These are phyloP conservation scores for Megalops cyprinoides DNA, from an alignment of 2,797 vertebrate species.

Conservation along the genomic window DNA sequence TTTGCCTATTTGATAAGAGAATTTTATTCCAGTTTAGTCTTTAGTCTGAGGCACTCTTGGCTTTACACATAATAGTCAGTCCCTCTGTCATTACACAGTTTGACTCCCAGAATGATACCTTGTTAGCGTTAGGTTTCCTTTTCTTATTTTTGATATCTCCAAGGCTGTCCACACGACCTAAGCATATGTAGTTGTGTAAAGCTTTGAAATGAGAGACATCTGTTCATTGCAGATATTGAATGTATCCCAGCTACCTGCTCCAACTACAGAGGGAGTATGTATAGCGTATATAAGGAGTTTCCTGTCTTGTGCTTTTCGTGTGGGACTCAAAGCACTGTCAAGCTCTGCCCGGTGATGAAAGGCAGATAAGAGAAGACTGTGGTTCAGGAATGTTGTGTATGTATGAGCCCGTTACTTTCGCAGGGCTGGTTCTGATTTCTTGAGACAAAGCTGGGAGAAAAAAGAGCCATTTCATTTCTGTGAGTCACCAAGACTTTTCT, in stretches of 20 bases:
- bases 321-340: conserved; percentile 33
- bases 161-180: neutral
- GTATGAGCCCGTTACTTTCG: conserved; percentile 53
- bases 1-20: conserved; percentile 42
- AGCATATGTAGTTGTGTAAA: neutral
- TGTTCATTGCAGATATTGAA: conserved; percentile 46
- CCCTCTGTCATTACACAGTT: neutral
- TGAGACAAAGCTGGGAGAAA: conserved; percentile 14
- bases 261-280: conserved; percentile 57
- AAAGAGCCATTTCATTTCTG: conserved; percentile 22
- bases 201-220: neutral
- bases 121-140: neutral
- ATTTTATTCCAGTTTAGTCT: conserved; percentile 68
- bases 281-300: conserved; percentile 1
- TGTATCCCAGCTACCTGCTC: conserved; percentile 73
- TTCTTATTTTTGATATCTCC: neutral
- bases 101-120: neutral
- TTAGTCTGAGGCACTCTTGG: conserved; percentile 43
- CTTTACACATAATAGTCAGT: neutral
- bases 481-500: conserved; percentile 19
- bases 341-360: conserved; percentile 42
- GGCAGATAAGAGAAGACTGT: conserved; percentile 9
- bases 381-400: conserved; percentile 68
- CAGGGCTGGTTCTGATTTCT: conserved; percentile 3
- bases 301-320: conserved; percentile 63